Evolutionary conservation across 2,797 vertebrate genomes (phyloP), one percentile per base, ranked within the genome.

Genomic region (Neosilurus hyrtlii): DNA sequence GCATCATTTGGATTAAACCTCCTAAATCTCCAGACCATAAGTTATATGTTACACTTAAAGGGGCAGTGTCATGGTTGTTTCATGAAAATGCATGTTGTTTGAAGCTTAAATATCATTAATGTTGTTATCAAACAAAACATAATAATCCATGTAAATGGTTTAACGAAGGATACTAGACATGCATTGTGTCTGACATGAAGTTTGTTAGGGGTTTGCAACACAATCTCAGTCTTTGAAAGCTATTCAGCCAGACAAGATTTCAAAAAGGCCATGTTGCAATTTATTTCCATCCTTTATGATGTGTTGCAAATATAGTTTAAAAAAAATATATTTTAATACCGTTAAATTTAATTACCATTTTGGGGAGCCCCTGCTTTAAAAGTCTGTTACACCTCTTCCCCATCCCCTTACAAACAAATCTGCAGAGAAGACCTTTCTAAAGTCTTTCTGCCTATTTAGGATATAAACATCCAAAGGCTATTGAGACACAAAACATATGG

Each of bases 401-500:
- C 43, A 43, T 43, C 52, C 30, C 51, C 11, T 57, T 57, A 59
- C 54, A 74, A 1, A 62, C 12, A 61, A 6, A 43, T 49, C 61
- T 52, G 9, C 15, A 15, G 61, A 35, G 4, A 66, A 18, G 74
- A 76, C 57, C 20, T 24, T 76, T 76, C 56, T 24, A 63, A 63
- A 26, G 22, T 24, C 37, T 70, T 82, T 86, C 87, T 74, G 86
- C 85, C 81, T 87, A 67, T 87, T 87, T 86, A 82, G 71, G 84
- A 82, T 87, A 71, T 78, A 86, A 88, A 86, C 86, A 88, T 86
- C 83, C 84, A 85, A 76, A 89, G 81, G 86, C 83, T 85, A 87
- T 85, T 84, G 84, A 84, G 88, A 90, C 83, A 88, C 84, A 86
- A 89, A 90, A 88, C 88, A 88, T 84, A 89, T 89, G 88, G 85